Evolutionary conservation across 2,888 invertebrate species (phyloP), one percentile per base, ranked within the genome.

Genomic region (Cheilosia soror): DNA sequence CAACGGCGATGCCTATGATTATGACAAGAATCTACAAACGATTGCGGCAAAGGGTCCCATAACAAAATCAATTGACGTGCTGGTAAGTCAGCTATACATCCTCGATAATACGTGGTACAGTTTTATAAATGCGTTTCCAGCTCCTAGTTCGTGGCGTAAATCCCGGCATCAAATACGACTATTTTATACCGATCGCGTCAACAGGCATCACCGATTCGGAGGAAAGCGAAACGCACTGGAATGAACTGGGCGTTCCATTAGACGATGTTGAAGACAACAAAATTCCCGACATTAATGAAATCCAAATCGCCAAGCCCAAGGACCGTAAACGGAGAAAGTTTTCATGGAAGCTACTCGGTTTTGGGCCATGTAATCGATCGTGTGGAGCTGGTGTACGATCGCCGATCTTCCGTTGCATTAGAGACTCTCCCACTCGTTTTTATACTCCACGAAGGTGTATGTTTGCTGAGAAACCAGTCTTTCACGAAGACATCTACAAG

Each of bases 111-210:
- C 11, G 3, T 3, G 4, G 1, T 4, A 51, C 0, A 6, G n/a
- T 29, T n/a, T 20, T n/a, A 7, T 25, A 5, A 2, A 33, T 7
- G 5, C 9, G 3, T 11, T n/a, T 55, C 2, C 92, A 97, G 97
- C 94, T 97, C 87, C 93, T 97, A 68, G 96, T 95, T 89, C 95
- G 96, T 89, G 96, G 97, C 91, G 94, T 95, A 88, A 97, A 97
- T 93, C 95, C 96, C 51, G 97, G 96, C 11, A 95, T 97, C 88
- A 95, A 96, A 92, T 98, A 97, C 93, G 96, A 97, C 90, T 98
- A 97, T 90, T 95, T 96, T 87, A 93, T 97, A 80, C 96, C 97
- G 53, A 92, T 95, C 82, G 93, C 94, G 87, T 89, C 91, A 7
- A 87, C 89, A 7, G 81, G 89, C 1, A 93, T 87, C 81, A 88